phyloP scores from a whole-genome alignment of 1,140 invertebrate species.

The Eupristina koningsbergeri region DNA sequence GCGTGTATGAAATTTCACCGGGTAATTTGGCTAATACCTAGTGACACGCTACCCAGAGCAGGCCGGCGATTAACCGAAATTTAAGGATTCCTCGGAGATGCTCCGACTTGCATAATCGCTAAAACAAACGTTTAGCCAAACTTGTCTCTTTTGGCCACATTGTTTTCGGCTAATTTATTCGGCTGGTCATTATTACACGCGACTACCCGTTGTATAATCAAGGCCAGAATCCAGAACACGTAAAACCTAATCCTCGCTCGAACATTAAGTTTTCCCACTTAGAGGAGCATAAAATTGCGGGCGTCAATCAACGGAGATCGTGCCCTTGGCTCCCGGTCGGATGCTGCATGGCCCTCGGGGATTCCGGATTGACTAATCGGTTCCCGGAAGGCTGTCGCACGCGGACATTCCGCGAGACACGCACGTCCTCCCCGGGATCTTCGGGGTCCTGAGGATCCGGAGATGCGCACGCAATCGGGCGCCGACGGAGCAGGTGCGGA shows the following conservation, averaged over 20 bases:
- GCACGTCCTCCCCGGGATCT: not conserved
- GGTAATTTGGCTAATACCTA: not conserved
- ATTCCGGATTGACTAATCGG: slow-evolving; percentile 18
- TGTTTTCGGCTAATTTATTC: not conserved
- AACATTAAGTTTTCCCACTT: not conserved
- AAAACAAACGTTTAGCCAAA: not conserved
- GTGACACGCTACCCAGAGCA: not conserved
- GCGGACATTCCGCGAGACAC: not conserved
- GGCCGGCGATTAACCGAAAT: not conserved
- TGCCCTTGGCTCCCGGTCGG: not conserved
- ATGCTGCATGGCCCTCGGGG: no score
- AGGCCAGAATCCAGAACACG: not conserved
- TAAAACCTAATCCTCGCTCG: not conserved
- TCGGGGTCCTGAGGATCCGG: no score
- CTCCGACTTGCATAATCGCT: not conserved
- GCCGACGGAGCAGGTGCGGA: slow-evolving; percentile 12
- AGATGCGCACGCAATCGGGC: not conserved
- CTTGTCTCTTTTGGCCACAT: not conserved
- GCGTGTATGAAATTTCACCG: not conserved
- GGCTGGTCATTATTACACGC: not conserved
- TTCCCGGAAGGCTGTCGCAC: slow-evolving; percentile 23
- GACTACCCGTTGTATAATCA: not conserved
- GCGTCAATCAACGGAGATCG: not conserved
- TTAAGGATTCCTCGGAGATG: not conserved
- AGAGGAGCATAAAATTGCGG: not conserved